Conservation (phyloP, 2,113 vertebrate genomes). For the Neotoma lepida region DNA sequence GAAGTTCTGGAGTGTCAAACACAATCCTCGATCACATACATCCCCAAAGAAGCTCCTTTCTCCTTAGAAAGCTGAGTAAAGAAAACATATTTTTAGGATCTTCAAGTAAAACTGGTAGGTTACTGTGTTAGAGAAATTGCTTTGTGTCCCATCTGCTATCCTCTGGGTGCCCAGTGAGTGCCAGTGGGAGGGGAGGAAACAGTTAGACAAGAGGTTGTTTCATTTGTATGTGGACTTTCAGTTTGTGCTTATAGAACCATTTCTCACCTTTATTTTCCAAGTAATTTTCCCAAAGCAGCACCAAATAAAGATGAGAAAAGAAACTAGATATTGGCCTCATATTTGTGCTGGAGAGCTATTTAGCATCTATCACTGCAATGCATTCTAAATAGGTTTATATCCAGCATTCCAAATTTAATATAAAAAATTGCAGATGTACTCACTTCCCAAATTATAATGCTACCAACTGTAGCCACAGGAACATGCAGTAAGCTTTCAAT, state of each 20-base stretch:
- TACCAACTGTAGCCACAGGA: slow-evolving; percentile 44
- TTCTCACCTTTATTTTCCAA: slow-evolving; percentile 64
- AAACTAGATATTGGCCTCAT: slow-evolving; percentile 45
- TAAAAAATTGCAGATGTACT: slow-evolving; percentile 66
- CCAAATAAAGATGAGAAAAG: slow-evolving; percentile 40
- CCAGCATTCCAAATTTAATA: slow-evolving; percentile 67
- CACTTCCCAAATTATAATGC: slow-evolving; percentile 53
- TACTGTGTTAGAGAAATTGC: neutral
- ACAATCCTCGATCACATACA: neutral
- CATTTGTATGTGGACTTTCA: slow-evolving; percentile 56
- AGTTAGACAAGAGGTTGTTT: slow-evolving; percentile 45
- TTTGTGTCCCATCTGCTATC: neutral
- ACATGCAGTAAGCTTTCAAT: slow-evolving; percentile 42
- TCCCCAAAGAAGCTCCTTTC: neutral
- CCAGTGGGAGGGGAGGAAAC: neutral
- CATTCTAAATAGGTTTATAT: slow-evolving; percentile 66
- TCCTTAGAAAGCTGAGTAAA: neutral
- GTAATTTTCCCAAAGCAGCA: slow-evolving; percentile 63
- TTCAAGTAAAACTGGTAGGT: slow-evolving; percentile 40
- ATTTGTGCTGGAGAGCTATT: slow-evolving; percentile 50
- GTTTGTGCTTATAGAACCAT: slow-evolving; percentile 51
- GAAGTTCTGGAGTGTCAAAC: neutral
- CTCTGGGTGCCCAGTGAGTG: slow-evolving; percentile 8
- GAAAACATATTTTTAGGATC: neutral
- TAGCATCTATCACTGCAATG: slow-evolving; percentile 56